Conservation (phyloP, 1,140 invertebrate genomes). For the Eulimnadia texana region DNA sequence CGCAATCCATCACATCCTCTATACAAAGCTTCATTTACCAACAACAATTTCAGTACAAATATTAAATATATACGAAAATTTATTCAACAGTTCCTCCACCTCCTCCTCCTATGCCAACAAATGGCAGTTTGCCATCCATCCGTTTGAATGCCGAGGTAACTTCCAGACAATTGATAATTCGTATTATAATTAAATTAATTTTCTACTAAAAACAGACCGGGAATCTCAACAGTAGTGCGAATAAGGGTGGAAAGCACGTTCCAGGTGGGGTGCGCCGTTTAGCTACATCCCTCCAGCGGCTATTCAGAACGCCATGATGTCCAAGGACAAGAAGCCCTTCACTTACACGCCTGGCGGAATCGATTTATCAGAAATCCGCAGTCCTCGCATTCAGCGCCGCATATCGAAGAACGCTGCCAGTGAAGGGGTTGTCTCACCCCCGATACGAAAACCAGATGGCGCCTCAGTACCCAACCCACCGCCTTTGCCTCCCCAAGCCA, state of each 20-base stretch:
- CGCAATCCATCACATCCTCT: no score
- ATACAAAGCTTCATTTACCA: no score
- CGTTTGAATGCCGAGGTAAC: constrained; percentile 34
- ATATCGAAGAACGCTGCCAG: constrained; percentile 44
- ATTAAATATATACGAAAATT: no score
- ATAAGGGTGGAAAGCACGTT: constrained; percentile 14
- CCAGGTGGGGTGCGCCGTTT: constrained; percentile 18
- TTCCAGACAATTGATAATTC: background rate
- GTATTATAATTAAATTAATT: constrained; percentile 13
- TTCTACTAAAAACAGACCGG: constrained; percentile 2
- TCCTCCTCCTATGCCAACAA: constrained; percentile 26
- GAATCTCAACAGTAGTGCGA: background rate
- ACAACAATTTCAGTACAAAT: no score
- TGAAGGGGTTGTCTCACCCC: constrained; percentile 30
- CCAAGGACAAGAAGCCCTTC: constrained; percentile 80
- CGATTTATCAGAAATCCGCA: constrained; percentile 75
- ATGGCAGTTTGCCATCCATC: constrained; percentile 33
- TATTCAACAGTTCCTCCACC: no score
- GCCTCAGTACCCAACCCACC: constrained; percentile 15
- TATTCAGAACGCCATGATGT: constrained; percentile 85
- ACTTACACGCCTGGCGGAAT: constrained; percentile 85
- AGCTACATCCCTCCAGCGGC: constrained; percentile 52
- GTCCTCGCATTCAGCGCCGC: constrained; percentile 71
- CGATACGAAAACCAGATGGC: background rate
- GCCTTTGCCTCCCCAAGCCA: constrained; percentile 32